Evolutionary conservation across 2,888 invertebrate species (phyloP), one percentile per base, ranked within the genome.

Genomic region (Latrodectus elegans): DNA sequence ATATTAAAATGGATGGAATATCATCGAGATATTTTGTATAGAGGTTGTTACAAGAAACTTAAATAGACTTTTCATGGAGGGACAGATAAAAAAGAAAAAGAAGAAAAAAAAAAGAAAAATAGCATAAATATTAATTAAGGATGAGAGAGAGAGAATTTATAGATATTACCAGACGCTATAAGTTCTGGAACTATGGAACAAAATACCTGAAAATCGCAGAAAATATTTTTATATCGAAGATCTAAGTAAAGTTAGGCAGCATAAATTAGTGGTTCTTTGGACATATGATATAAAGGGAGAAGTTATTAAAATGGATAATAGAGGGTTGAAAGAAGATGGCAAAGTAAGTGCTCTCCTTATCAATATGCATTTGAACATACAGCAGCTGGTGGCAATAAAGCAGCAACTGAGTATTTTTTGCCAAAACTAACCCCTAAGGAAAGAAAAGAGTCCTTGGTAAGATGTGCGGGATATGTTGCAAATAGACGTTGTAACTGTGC

Each of bases 221-320:
- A 55, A 55, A 10, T 55, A 4, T 55, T 55, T 55, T 15, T 55
- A 55, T 55, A 55, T 0, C 15, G 55, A 55, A 53, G 52, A n/a
- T 38, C 49, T 9, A 14, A 11, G n/a, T 10, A n/a, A 53, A 9
- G 67, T 75, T 70, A 51, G 26, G 6, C 51, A 81, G 76, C 76
- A 81, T 8, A 64, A 65, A 64, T 72, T 81, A 81, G 80, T 81
- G 11, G 76, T 81, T 52, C 65, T 86, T 81, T 86, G 86, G 86
- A 81, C 80, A 15, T 80, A 86, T 86, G 70, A 75, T 76, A 86
- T 80, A 81, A 80, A 86, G n/a, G 70, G 71, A 38, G 80, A 80
- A 64, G 64, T 75, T 38, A 22, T 12, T 70, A 80, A 65, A 52
- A 4, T 80, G 51, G 15, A 76, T 71, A 60, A 75, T 68, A 60